These are phyloP conservation scores for Paratilapia polleni DNA, from an alignment of 2,113 vertebrate species.

Conservation along the genomic window DNA sequence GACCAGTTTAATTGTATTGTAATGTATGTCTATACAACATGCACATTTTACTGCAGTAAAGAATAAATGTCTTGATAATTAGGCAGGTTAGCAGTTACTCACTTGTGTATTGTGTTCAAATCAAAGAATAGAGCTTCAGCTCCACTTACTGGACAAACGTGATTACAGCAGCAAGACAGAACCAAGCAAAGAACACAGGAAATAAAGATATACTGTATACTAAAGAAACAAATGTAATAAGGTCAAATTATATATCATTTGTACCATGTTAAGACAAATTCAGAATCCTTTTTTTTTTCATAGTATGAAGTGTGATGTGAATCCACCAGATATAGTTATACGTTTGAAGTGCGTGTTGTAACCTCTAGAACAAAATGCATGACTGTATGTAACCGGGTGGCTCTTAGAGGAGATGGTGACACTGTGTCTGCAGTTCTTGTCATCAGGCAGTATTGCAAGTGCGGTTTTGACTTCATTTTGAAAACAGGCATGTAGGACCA, in stretches of 20 bases:
- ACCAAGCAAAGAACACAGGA: not conserved
- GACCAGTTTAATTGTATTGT: too few relatives aligned
- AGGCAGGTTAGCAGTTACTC: too few relatives aligned
- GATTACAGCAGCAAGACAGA: slow-evolving; percentile 5
- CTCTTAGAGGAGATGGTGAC: not conserved
- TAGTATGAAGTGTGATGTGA: not conserved
- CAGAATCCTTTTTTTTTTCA: not conserved
- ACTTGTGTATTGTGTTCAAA: not conserved
- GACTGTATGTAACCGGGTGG: not conserved
- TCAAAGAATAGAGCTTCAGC: slow-evolving; percentile 18
- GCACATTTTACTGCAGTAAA: too few relatives aligned
- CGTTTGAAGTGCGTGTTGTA: not conserved
- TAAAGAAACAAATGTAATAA: not conserved
- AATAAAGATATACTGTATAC: not conserved
- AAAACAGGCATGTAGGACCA: not conserved
- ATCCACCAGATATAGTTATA: not conserved
- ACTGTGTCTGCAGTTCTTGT: not conserved
- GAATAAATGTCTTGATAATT: too few relatives aligned
- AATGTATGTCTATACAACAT: too few relatives aligned
- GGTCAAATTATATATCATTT: not conserved
- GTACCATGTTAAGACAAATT: not conserved
- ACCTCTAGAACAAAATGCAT: not conserved
- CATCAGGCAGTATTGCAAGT: not conserved
- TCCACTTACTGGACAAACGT: slow-evolving; percentile 49
- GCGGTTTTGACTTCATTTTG: not conserved